These are phyloP conservation scores for Coreoperca whiteheadi DNA, from an alignment of 2,113 vertebrate genomes.

Conservation along the genomic window DNA sequence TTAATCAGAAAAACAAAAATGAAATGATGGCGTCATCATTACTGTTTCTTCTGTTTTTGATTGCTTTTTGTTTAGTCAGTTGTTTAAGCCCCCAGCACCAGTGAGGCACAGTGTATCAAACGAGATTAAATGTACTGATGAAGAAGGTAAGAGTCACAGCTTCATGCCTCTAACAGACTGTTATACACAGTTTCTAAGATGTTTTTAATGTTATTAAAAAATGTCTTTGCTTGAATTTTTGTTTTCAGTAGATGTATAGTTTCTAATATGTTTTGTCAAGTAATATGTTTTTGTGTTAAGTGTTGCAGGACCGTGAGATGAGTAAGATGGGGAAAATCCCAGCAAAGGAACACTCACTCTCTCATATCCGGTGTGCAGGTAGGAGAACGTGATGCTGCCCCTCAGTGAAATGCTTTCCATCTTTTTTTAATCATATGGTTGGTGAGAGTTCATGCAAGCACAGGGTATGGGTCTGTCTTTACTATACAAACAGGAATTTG, in stretches of 20 bases:
- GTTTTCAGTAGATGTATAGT: constrained; percentile 24
- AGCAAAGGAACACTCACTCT: constrained; percentile 11
- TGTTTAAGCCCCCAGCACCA: constrained; percentile 36
- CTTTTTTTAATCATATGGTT: not conserved
- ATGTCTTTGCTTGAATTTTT: not conserved
- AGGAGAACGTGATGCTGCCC: not conserved
- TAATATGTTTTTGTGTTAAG: constrained; percentile 59
- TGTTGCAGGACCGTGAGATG: constrained; percentile 57
- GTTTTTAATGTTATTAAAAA: not conserved
- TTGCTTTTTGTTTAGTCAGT: constrained; percentile 33
- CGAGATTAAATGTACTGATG: not conserved
- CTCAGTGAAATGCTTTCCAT: not conserved
- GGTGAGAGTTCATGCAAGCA: not conserved
- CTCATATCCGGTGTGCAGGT: constrained; percentile 74
- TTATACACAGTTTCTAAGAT: too few species aligned
- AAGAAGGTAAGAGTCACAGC: constrained; percentile 47
- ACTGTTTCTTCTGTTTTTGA: not conserved
- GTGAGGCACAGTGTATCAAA: constrained; percentile 16
- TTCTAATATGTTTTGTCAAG: not conserved
- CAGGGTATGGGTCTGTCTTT: not conserved
- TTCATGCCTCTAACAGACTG: not conserved
- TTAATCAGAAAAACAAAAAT: not conserved
- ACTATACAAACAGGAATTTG: not conserved
- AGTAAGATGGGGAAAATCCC: constrained; percentile 13
- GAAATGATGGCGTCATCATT: not conserved